Evolutionary conservation across 2,888 invertebrate species (phyloP).

Genomic region (Drosophila diplacantha): DNA sequence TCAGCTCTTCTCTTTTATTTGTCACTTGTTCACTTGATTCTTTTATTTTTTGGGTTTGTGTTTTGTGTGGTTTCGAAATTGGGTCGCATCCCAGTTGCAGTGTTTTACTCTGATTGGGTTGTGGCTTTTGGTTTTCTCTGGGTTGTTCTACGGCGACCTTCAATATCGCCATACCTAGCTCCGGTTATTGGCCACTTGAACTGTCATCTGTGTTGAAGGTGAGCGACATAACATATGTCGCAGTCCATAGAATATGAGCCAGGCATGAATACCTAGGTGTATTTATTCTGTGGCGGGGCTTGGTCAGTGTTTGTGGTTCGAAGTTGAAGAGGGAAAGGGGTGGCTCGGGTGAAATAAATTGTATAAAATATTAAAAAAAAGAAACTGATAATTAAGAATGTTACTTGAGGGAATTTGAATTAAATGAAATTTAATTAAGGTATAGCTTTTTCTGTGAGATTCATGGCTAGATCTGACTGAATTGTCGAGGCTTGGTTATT

Average conservation of each 20-base stretch:
- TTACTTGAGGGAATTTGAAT: too few species aligned
- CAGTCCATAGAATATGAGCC: slow-evolving; percentile 22
- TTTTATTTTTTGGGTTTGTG: slow-evolving; percentile 1
- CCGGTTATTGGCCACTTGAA: slow-evolving; percentile 58
- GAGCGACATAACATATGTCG: slow-evolving; percentile 45
- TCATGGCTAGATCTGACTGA: too few species aligned
- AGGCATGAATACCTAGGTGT: slow-evolving; percentile 3
- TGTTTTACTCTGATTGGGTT: slow-evolving; percentile 19
- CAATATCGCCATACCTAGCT: slow-evolving; percentile 36
- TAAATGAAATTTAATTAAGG: too few species aligned
- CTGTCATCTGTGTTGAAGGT: slow-evolving; percentile 51
- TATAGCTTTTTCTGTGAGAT: too few species aligned
- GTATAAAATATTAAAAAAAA: background rate
- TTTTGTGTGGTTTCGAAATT: slow-evolving; percentile 24
- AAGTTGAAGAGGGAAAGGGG: background rate
- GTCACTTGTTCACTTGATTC: slow-evolving; percentile 10
- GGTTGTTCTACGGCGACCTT: slow-evolving; percentile 35
- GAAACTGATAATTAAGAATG: too few species aligned
- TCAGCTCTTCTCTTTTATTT: slow-evolving; percentile 33
- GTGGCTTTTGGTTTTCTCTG: background rate
- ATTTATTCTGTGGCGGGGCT: slow-evolving; percentile 5
- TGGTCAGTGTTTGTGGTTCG: background rate
- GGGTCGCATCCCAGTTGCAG: slow-evolving; percentile 29
- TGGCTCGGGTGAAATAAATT: background rate
- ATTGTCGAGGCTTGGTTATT: too few species aligned